Evolutionary conservation across 2,113 vertebrate species (phyloP).

Genomic region (Sminthopsis crassicaudata): DNA sequence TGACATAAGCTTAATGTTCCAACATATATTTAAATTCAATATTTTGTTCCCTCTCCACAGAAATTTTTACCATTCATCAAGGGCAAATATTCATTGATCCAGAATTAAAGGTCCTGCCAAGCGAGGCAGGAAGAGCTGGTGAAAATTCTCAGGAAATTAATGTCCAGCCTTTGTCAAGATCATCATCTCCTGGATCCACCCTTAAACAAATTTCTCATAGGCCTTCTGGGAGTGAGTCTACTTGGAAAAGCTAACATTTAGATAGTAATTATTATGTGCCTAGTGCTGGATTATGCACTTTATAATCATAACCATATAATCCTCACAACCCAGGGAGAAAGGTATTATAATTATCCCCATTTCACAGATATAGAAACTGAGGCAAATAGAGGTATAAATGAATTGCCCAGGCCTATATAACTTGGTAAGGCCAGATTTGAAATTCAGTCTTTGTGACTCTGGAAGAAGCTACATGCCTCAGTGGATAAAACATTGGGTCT

Average conservation of each 20-base stretch:
- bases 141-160: constrained; percentile 73
- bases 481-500: too few relatives aligned
- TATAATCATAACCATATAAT: too few relatives aligned
- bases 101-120: constrained; percentile 62
- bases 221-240: constrained; percentile 60
- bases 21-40: constrained; percentile 73
- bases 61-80: constrained; percentile 72
- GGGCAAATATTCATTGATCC: constrained; percentile 71
- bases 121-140: constrained; percentile 61
- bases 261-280: too few relatives aligned
- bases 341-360: too few relatives aligned
- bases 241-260: constrained; percentile 34
- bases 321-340: too few relatives aligned
- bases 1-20: background rate
- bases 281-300: too few relatives aligned
- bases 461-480: too few relatives aligned
- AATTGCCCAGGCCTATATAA: too few relatives aligned
- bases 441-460: too few relatives aligned
- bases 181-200: constrained; percentile 66
- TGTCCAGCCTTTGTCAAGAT: constrained; percentile 17
- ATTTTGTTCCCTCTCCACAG: constrained; percentile 79
- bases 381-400: too few relatives aligned
- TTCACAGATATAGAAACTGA: too few relatives aligned
- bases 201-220: constrained; percentile 73
- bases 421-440: too few relatives aligned